Base-by-base conservation (phyloP, 2,797 vertebrate species). In the Sciurus carolinensis region DNA sequence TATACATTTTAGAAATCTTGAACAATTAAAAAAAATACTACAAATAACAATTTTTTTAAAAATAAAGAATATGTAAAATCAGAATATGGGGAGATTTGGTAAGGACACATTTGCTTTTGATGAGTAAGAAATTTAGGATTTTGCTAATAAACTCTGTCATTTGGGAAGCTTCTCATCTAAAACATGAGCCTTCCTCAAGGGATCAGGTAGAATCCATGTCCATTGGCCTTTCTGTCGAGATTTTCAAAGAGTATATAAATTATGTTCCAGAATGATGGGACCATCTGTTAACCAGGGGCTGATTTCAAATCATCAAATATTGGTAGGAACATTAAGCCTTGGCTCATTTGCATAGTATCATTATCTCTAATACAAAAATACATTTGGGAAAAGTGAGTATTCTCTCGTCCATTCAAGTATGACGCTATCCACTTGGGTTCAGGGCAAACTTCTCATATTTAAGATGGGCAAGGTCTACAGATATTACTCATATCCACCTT, bases 231-330 rank as follows among this genome's bases (percentile, higher is more conserved):
- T 95, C 71, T 95, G 73, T 86, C 87, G 94, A 96, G 79, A 90
- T 90, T 97, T 97, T 94, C 82, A 92, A 90, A 96, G 82, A 95
- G 57, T 76, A 47, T 96, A 96, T 97, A 79, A 96, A 97, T 97
- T 97, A 95, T 95, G 42, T 86, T 77, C n/a, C 73, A 88, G 87
- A 89, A 94, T 97, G 91, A 96, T 92, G 62, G 85, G 85, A 62
- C 93, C 97, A 98, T 97, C 96, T 97, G 96, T 97, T 97, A 98
- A 96, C 54, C 90, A 97, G 79, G 89, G 92, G 87, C 87, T 96
- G 96, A 96, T 97, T 97, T 98, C 90, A 97, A 88, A 97, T 97
- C 87, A 92, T 88, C 96, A 98, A 94, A 97, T 98, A 97, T 97
- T 97, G 94, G 95, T 95, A 77, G 96, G 96, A 92, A 96, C 96